Evolutionary conservation across 1,140 invertebrate species (phyloP), one percentile per base, ranked within the genome.

Genomic region (Drosophila paulistorum): DNA sequence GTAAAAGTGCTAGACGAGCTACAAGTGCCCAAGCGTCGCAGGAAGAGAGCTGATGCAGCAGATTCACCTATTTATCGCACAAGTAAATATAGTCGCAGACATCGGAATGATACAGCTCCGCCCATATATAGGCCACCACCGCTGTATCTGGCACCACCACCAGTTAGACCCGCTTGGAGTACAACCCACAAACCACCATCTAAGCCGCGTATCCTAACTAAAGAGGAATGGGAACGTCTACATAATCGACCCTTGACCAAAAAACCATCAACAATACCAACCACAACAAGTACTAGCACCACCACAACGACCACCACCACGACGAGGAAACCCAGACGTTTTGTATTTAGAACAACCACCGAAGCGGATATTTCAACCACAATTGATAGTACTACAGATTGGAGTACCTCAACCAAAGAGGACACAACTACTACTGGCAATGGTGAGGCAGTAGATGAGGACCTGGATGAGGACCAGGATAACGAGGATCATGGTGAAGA

Each of bases 41-140:
- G 37, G 4, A 70, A 59, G 17, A 64, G 83, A 14, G 69, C 70
- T 5, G 7, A 51, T 26, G 57, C 3, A 0, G 45, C 7, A 9
- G 79, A 87, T 13, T 13, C 59, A 35, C 76, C 68, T 1, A 13
- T 67, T 35, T 74, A 45, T 63, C 60, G 71, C 11, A 57, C 66
- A 0, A 87, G 83, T 42, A 87, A 66, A 41, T 87, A 87, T 30
- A 87, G 83, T 67, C 61, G 68, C 2, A 41, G 83, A 7, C 83
- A 89, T 74, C 79, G 84, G 10, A 83, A 71, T 20, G 73, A 71
- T 4, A 55, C 71, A 1, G 35, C 68, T 14, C 10, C 37, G 23
- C 13, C 17, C 39, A 39, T 17, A 23, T 59, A 3, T 37, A 17
- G 45, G 7, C 39, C 64, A 9, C 33, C 69, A 0, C 62, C 68